These are phyloP conservation scores for Philotrypesis tridentata DNA, from an alignment of 1,140 invertebrate species.

Conservation along the genomic window DNA sequence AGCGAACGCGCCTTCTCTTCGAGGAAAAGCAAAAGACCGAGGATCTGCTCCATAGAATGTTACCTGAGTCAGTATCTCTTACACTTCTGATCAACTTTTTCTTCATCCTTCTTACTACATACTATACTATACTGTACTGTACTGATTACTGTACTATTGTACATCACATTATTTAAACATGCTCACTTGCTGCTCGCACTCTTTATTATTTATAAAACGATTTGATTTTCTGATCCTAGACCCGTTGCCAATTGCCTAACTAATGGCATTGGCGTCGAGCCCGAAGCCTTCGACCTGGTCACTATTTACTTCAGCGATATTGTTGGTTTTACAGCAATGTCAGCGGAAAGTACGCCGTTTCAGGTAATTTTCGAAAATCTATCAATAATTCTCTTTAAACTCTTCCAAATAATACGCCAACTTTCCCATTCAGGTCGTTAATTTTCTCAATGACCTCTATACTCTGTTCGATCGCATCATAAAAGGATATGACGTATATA, in stretches of 20 bases:
- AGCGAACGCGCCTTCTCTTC: constrained; percentile 88
- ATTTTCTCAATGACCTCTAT: constrained; percentile 96
- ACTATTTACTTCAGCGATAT: constrained; percentile 99
- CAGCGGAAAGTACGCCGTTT: constrained; percentile 94
- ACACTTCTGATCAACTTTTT: too few species aligned
- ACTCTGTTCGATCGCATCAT: constrained; percentile 96
- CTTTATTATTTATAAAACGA: constrained; percentile 10
- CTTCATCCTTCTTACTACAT: too few species aligned
- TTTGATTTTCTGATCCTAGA: constrained; percentile 71
- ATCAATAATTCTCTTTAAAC: too few species aligned
- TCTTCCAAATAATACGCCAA: not conserved
- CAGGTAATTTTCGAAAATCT: constrained; percentile 76
- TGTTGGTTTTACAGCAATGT: constrained; percentile 97
- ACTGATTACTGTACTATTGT: too few species aligned
- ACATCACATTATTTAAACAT: too few species aligned
- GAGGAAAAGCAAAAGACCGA: constrained; percentile 97
- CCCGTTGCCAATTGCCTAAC: constrained; percentile 90
- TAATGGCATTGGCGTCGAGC: constrained; percentile 91
- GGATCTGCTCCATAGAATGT: constrained; percentile 93
- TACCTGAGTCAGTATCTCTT: constrained; percentile 83
- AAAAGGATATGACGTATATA: constrained; percentile 96
- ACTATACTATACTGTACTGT: too few species aligned
- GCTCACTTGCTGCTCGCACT: too few species aligned
- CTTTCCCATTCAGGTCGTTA: constrained; percentile 84
- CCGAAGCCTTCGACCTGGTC: constrained; percentile 94